Evolutionary conservation across 1,140 invertebrate genomes (phyloP), one percentile per base, ranked within the genome.

Genomic region (Gryllus bimaculatus): DNA sequence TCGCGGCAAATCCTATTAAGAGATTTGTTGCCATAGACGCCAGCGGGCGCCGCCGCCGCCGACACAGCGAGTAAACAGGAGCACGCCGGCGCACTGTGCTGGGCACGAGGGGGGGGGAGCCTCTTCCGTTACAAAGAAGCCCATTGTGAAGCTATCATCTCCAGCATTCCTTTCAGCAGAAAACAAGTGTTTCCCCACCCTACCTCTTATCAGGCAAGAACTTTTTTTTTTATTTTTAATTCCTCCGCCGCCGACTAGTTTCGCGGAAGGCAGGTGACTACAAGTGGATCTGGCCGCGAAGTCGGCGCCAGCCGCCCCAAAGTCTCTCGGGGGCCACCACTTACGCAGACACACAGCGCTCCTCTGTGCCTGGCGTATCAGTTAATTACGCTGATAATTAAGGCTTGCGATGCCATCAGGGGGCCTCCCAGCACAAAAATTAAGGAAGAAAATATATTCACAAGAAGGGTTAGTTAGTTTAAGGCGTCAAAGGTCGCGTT

Each of bases 1-100:
- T 48, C 47, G 48, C 39, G n/a, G 78, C 73, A 79, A 79, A 79
- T 79, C 78, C 78, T 79, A 79, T 79, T 79, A 79, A 79, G 78
- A 79, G 78, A 79, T 79, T 79, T 79, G 78, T 79, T 73, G 73
- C 21, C 48, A 12, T 75, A 39, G 26, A 47, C 48, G 39, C 13
- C 76, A 39, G 18, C 78, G 78, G 54, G 2, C 10, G 18, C 54
- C 54, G 18, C 1, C 18, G 54, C 54, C 2, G 18, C 54, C 54
- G 18, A 39, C 26, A 5, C 26, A 39, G 26, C 26, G 54, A 13
- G 54, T 66, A 66, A 66, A 10, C 54, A 66, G 10, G 54, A 66
- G 10, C 18, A 7, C 54, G 54, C 10, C 1, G 7, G 18, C 54
- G 54, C 54, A 66, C 54, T 39, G 26, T 2, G n/a, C n/a, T n/a